Conservation (phyloP, 2,797 vertebrate species). For the Limosa lapponica region DNA sequence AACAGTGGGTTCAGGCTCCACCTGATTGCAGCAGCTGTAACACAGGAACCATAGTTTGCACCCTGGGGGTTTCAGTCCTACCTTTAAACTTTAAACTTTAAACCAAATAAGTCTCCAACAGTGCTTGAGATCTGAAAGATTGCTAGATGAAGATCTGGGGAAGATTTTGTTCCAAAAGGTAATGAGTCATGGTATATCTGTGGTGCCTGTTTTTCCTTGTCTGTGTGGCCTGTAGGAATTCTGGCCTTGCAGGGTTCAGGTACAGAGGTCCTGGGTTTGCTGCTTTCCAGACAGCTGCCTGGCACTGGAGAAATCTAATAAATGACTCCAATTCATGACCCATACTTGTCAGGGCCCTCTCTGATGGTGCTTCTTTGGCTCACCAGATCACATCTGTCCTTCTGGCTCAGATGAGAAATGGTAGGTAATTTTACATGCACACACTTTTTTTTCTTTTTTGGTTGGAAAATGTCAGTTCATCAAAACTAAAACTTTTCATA, state of each 20-base stretch:
- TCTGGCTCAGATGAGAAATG: not conserved
- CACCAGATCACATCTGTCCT: not conserved
- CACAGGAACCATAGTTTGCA: not conserved
- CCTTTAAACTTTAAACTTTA: not conserved
- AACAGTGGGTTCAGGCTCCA: not conserved
- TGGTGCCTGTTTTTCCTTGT: not conserved
- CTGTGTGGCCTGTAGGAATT: not conserved
- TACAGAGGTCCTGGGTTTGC: not conserved
- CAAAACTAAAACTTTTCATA: not conserved
- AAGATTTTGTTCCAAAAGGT: not conserved
- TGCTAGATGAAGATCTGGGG: not conserved
- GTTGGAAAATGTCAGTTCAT: not conserved
- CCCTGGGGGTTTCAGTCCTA: not conserved
- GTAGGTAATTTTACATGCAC: not conserved
- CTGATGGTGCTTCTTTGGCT: not conserved
- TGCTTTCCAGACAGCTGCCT: not conserved
- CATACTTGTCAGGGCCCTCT: not conserved
- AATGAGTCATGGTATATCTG: not conserved
- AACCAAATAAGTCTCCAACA: not conserved
- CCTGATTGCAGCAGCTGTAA: not conserved
- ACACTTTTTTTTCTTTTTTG: too few relatives aligned
- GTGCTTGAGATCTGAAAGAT: fast-evolving
- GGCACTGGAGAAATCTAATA: not conserved
- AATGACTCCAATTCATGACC: not conserved
- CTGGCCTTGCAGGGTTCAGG: not conserved